phyloP scores from a whole-genome alignment of 2,888 invertebrate genomes.

The Drosophila atripex region DNA sequence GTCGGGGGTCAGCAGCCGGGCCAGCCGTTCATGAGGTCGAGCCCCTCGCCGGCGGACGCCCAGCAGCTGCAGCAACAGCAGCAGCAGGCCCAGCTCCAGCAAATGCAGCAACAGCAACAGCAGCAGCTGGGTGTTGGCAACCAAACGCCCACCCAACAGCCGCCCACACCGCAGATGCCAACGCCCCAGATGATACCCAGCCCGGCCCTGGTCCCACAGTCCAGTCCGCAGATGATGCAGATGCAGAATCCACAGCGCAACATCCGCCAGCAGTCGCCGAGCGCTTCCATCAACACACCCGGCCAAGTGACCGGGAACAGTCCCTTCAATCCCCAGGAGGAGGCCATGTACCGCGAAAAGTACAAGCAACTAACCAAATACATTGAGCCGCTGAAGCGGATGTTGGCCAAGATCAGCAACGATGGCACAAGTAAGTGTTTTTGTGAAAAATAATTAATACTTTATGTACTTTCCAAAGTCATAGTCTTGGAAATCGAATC shows the following conservation, averaged over 20 bases:
- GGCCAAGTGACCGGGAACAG: slow-evolving; percentile 85
- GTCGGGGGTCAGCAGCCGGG: slow-evolving; percentile 82
- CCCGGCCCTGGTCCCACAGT: slow-evolving; percentile 88
- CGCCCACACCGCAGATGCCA: slow-evolving; percentile 80
- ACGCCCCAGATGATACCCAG: slow-evolving; percentile 88
- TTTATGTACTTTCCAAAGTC: too few species aligned
- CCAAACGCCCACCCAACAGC: slow-evolving; percentile 80
- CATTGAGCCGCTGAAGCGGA: slow-evolving; percentile 94
- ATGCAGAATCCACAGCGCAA: slow-evolving; percentile 85
- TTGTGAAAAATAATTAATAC: neutral
- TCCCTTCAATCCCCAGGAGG: slow-evolving; percentile 90
- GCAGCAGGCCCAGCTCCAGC: slow-evolving; percentile 81
- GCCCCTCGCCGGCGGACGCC: slow-evolving; percentile 84
- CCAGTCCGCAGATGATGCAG: slow-evolving; percentile 87
- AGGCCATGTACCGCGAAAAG: slow-evolving; percentile 96
- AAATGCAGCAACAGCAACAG: slow-evolving; percentile 82
- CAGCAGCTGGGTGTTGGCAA: slow-evolving; percentile 73
- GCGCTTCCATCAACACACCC: slow-evolving; percentile 93
- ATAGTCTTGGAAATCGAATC: too few species aligned
- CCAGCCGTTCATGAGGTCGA: slow-evolving; percentile 91
- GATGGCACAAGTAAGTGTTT: slow-evolving; percentile 86
- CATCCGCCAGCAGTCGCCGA: slow-evolving; percentile 92
- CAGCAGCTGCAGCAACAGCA: slow-evolving; percentile 79
- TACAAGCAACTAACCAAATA: slow-evolving; percentile 96
- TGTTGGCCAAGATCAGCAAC: slow-evolving; percentile 94